phyloP scores from a whole-genome alignment of 1,140 invertebrate genomes.

The Eurosta solidaginis region DNA sequence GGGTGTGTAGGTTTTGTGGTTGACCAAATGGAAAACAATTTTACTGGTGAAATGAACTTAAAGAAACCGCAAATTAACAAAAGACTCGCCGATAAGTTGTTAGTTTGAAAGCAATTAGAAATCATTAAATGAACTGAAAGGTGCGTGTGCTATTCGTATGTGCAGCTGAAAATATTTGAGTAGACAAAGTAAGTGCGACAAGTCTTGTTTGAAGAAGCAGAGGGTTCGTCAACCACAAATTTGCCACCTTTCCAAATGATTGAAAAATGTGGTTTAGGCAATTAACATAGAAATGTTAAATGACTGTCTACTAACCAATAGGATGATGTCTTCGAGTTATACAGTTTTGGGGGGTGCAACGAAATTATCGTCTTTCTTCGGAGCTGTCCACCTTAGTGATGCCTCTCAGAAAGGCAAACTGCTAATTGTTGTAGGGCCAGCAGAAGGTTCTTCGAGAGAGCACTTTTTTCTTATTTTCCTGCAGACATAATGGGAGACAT shows the following conservation, averaged over 20 bases:
- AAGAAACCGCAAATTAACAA: not conserved
- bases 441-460: too few relatives aligned
- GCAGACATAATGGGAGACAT: too few relatives aligned
- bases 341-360: too few relatives aligned
- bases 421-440: too few relatives aligned
- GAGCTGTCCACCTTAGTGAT: too few relatives aligned
- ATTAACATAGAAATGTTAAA: not conserved
- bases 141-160: not conserved
- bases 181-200: not conserved
- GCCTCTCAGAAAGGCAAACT: too few relatives aligned
- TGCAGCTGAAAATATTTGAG: not conserved
- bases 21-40: conserved; percentile 9
- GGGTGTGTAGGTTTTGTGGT: conserved; percentile 10
- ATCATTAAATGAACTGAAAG: not conserved
- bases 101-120: conserved; percentile 17
- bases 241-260: not conserved
- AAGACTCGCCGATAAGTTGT: not conserved
- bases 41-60: not conserved
- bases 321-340: too few relatives aligned
- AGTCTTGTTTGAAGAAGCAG: not conserved
- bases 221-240: not conserved
- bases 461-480: too few relatives aligned
- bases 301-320: too few relatives aligned
- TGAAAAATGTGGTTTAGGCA: not conserved
- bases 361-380: too few relatives aligned